Base-by-base conservation (phyloP, 2,797 vertebrate species). In the Poeciliopsis gracilis region DNA sequence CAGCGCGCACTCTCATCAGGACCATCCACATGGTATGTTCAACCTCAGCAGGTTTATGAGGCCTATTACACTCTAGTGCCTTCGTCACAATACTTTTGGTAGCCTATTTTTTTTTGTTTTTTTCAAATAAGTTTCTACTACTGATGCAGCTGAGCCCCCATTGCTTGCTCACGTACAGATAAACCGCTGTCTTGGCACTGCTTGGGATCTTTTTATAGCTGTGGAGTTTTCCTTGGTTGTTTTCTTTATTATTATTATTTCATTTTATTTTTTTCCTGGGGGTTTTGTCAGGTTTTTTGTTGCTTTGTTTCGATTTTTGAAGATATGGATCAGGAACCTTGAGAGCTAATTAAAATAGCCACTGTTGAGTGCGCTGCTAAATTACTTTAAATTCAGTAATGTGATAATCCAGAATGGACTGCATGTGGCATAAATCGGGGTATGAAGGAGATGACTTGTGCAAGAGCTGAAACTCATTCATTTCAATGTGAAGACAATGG, bases 1-100 rank as follows among this genome's bases (percentile, higher is more conserved):
- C 92, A 91, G 92, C 89, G 84, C 88, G 66, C 92, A 87, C 91
- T 92, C 93, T 92, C 91, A 92, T 92, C 91, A 94, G 90, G 86
- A 94, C 93, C 92, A 80, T 80, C 88, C 89, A 85, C 84, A 77
- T 79, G 67, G 77, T 76, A 41, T 75, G 72, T 83, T 76, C 84
- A 79, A 76, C 82, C 85, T 72, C 84, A 89, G 90, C 90, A 90
- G 86, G 46, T 88, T 77, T 88, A 82, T 78, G 83, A 82, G 85
- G 82, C 87, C 87, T 81, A 77, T 89, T 82, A 73, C 85, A 74
- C 76, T 77, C 69, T 16, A 36, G 82, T 85, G 79, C 84, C 82
- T 87, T 83, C 81, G 86, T 82, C 88, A 80, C 47, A 67, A 77
- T 75, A 84, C 78, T 87, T 81, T 77, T 83, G 72, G 77, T 72